Evolutionary conservation across 2,113 vertebrate species (phyloP), one percentile per base, ranked within the genome.

Genomic region (Etheostoma cragini): DNA sequence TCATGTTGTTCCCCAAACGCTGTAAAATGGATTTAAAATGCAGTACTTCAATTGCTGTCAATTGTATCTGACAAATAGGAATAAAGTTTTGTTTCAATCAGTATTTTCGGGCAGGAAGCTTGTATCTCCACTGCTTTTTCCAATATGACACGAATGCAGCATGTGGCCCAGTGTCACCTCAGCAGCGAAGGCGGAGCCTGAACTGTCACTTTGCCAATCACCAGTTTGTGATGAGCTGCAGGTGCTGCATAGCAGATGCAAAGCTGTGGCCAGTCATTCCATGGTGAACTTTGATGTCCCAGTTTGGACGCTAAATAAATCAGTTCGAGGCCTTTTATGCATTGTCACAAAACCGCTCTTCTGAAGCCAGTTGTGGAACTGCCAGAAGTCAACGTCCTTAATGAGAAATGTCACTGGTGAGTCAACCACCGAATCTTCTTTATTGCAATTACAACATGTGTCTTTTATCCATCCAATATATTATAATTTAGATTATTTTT

Each of bases 161-260:
- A 13, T 50, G 19, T 49, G 35, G 17, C 54, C 50, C 53, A 58
- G 33, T 73, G 62, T 78, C 75, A 72, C 81, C 38, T 54, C 22
- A n/a, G 1, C 12, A 42, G 3, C 26, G 49, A 49, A 42, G 68
- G 81, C 11, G 47, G 69, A 17, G 63, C 49, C 12, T 58, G 5
- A 62, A 53, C 16, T 66, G 74, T 72, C 81, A 67, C 60, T 10
- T 15, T 60, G 65, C n/a, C 57, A 76, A 47, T 83, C 15, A 64
- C 33, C 72, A 42, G 38, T 13, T 33, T 5, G 16, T 66, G 54
- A 83, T 54, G 54, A 83, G 69, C 21, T 56, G 47, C 76, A 79
- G 76, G 70, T 84, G 75, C 46, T 58, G 7, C 19, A 42, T 6
- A 6, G 5, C 69, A 15, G 38, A 46, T 74, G 71, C 17, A 73